Base-by-base conservation (phyloP, 1,140 invertebrate genomes). In the Brachystomella parvula region DNA sequence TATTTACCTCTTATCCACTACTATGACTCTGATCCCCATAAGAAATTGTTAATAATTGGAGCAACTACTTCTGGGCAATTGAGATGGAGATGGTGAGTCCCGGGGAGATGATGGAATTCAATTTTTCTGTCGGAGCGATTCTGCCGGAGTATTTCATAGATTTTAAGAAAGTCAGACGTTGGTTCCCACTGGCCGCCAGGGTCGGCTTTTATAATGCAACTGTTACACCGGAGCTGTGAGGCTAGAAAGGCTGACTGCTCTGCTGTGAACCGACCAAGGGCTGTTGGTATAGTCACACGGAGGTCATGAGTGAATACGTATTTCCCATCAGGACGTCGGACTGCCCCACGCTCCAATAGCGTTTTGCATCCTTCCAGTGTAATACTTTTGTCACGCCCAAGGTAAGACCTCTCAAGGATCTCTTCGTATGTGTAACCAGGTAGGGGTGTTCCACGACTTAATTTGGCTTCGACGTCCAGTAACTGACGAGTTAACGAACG, bases 311-410 rank as follows among this genome's bases (percentile, higher is more conserved):
- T 56, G 47, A 69, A 73, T 24, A 24, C 2, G 39, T 62, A 69
- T 19, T 58, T 66, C 6, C 47, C 44, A 47, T 67, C 32, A 44
- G 61, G 61, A 26, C 70, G 21, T 39, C 56, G 19, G 29, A 65
- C 39, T 21, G 75, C 61, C 0, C 76, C 77, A 61, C 77, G 44
- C 64, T 75, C 72, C 17, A 77, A 60, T 30, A 78, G 61, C 58
- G 71, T 69, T 63, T 69, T 67, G 24, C 74, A 75, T n/a, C 70
- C 71, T 67, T 76, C 73, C 49, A 63, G 30, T 12, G 65, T 75
- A 1, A 77, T 53, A 3, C 69, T 71, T n/a, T 66, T 68, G 24
- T 66, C 53, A 30, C 72, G 68, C 15, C 71, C 72, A 33, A 70
- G 47, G 29, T 74, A 68, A 6, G 71, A 67, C 66, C 69, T 65